Evolutionary conservation across 2,113 vertebrate species (phyloP).

Genomic region (Hippocampus mohnikei): DNA sequence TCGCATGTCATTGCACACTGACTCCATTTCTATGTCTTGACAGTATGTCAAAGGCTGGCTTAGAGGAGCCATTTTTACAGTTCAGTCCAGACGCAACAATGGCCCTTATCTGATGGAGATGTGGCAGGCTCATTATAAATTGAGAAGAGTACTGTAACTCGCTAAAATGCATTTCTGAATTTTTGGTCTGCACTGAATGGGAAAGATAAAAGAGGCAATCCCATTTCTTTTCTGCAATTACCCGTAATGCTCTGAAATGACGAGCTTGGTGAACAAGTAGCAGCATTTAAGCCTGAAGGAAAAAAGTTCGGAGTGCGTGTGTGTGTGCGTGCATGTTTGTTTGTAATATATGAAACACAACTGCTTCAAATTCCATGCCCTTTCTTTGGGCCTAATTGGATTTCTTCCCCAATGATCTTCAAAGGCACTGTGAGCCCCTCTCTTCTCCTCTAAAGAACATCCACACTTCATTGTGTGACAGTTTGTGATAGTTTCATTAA

Average conservation of each 20-base stretch:
- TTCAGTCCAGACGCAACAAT: constrained; percentile 40
- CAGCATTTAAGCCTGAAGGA: constrained; percentile 38
- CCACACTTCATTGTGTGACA: constrained; percentile 64
- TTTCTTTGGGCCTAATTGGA: constrained; percentile 75
- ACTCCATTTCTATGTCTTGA: constrained; percentile 67
- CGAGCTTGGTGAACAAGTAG: constrained; percentile 34
- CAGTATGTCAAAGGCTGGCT: constrained; percentile 50
- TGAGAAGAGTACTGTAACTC: constrained; percentile 32
- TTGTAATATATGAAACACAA: constrained; percentile 59
- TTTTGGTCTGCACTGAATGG: constrained; percentile 47
- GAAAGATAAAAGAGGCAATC: constrained; percentile 37
- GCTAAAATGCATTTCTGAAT: constrained; percentile 34
- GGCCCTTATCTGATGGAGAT: constrained; percentile 53
- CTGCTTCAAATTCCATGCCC: constrained; percentile 59
- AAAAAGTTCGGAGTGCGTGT: constrained; percentile 24
- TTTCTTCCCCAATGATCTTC: constrained; percentile 76
- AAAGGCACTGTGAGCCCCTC: constrained; percentile 61
- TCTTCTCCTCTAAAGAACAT: constrained; percentile 58
- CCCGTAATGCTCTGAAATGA: constrained; percentile 21
- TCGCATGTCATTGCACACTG: constrained; percentile 47
- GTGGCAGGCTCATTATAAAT: constrained; percentile 55
- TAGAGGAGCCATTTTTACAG: constrained; percentile 43
- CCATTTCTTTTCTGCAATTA: constrained; percentile 31
- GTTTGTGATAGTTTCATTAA: constrained; percentile 78
- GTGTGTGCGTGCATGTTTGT: neutral